Evolutionary conservation across 2,797 vertebrate genomes (phyloP).

Genomic region (Xerus rutilus): DNA sequence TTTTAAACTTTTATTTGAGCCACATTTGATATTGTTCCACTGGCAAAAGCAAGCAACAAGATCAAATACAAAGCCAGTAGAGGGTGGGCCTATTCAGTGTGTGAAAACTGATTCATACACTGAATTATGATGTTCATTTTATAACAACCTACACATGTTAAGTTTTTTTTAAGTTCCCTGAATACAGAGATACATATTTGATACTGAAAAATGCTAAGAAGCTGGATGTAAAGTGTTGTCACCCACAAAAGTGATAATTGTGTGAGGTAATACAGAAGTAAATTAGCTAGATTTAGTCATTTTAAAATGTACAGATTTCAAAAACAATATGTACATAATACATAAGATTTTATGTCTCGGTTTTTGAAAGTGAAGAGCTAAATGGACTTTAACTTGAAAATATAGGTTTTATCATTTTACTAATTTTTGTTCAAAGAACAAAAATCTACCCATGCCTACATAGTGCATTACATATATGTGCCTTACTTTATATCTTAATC

Average conservation of each 20-base stretch:
- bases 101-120: background rate
- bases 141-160: background rate
- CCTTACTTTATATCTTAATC: background rate
- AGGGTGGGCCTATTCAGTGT: background rate
- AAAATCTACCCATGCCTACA: background rate
- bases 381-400: constrained; percentile 39
- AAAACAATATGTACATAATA: background rate
- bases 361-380: background rate
- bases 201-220: background rate
- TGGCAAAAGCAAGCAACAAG: background rate
- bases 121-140: background rate
- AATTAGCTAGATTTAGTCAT: background rate
- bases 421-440: constrained; percentile 4
- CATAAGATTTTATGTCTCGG: background rate
- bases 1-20: background rate
- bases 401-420: constrained; percentile 37
- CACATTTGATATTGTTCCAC: background rate
- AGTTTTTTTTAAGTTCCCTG: background rate
- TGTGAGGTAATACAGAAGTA: background rate
- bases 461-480: background rate
- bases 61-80: background rate
- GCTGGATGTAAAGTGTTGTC: background rate
- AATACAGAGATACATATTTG: background rate
- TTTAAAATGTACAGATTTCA: background rate
- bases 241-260: background rate